phyloP scores from a whole-genome alignment of 1,140 invertebrate species.

The Nymphalis io region DNA sequence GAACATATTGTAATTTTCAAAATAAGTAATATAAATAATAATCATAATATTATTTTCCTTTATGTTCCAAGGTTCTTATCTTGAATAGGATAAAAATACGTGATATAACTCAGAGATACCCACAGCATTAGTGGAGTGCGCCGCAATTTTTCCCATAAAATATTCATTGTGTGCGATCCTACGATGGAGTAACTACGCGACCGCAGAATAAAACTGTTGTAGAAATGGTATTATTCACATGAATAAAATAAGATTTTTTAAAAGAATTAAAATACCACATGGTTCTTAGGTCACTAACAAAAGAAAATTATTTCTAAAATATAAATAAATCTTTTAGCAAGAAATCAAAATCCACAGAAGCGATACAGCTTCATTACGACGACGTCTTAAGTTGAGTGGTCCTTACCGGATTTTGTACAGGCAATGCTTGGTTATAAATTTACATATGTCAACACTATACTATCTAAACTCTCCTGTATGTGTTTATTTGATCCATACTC shows the following conservation, averaged over 20 bases:
- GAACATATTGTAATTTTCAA: neutral
- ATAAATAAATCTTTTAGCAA: too few relatives aligned
- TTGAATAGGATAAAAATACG: constrained; percentile 39
- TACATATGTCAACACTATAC: too few relatives aligned
- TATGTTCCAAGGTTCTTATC: constrained; percentile 19
- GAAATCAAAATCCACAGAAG: too few relatives aligned
- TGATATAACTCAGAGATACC: constrained; percentile 35
- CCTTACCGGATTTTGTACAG: too few relatives aligned
- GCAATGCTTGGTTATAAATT: too few relatives aligned
- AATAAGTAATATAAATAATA: too few relatives aligned
- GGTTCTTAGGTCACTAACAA: too few relatives aligned
- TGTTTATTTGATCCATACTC: neutral
- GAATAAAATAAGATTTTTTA: neutral
- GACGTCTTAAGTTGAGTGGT: too few relatives aligned
- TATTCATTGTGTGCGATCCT: constrained; percentile 45
- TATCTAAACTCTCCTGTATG: too few relatives aligned
- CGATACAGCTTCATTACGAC: too few relatives aligned
- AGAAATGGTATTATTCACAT: constrained; percentile 1
- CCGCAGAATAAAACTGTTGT: constrained; percentile 1
- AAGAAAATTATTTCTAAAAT: too few relatives aligned
- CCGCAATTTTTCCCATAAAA: constrained; percentile 59
- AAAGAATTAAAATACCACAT: too few relatives aligned
- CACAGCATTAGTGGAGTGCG: constrained; percentile 36
- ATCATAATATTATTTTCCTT: constrained; percentile 29
- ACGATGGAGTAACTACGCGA: constrained; percentile 29